These are phyloP conservation scores for Tachysurus vachellii DNA, from an alignment of 2,113 vertebrate genomes.

Conservation along the genomic window DNA sequence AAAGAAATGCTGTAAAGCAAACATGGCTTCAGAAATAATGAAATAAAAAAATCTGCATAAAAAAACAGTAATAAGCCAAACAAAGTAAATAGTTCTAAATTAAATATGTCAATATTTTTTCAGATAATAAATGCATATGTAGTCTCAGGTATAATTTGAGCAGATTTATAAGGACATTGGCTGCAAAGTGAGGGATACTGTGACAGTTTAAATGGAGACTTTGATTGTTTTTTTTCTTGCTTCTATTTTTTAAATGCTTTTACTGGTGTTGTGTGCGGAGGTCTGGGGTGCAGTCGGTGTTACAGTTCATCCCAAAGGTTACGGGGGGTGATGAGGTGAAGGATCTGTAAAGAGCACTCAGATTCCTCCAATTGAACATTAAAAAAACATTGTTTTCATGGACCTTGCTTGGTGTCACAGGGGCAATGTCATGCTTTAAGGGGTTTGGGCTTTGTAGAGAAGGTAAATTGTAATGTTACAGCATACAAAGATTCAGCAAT, in stretches of 20 bases:
- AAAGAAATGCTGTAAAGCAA: not conserved
- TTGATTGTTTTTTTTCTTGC: not conserved
- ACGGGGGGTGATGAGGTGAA: not conserved
- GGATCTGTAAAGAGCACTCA: not conserved
- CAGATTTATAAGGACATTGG: not conserved
- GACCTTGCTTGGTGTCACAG: not conserved
- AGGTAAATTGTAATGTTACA: not conserved
- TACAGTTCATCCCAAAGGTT: not conserved
- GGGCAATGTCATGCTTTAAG: no score
- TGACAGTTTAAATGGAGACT: not conserved
- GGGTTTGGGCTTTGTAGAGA: no score
- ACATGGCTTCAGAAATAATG: not conserved
- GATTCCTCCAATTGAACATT: not conserved
- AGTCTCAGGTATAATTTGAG: not conserved
- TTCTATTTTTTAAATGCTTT: not conserved
- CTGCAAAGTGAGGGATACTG: not conserved
- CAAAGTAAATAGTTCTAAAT: not conserved
- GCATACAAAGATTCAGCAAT: no score
- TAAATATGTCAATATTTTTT: not conserved
- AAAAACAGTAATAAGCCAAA: not conserved
- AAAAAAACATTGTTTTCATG: not conserved
- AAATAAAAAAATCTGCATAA: not conserved
- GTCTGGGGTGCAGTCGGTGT: not conserved
- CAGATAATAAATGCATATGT: not conserved
- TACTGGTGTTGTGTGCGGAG: no score